phyloP scores from a whole-genome alignment of 2,113 vertebrate genomes.

The Sylvietta virens region DNA sequence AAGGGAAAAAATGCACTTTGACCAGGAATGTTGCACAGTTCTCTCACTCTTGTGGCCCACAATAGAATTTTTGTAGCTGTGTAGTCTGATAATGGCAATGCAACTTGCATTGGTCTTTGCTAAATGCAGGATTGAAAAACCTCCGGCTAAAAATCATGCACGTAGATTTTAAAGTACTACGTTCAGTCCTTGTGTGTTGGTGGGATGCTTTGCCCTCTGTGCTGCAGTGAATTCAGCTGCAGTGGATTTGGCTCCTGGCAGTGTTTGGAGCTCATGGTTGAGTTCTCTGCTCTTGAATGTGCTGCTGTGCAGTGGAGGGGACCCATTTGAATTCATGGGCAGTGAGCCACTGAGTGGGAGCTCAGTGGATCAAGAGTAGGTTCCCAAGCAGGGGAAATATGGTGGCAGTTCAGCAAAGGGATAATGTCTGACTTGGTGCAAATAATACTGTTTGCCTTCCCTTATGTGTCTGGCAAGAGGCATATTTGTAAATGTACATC shows the following conservation, averaged over 20 bases:
- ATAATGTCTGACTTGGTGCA: neutral
- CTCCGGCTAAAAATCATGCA: neutral
- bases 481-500: neutral
- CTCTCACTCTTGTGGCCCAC: neutral
- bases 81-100: neutral
- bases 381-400: neutral
- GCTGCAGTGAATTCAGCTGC: neutral
- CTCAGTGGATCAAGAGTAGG: neutral
- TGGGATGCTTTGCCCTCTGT: neutral
- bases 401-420: neutral
- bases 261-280: neutral
- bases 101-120: neutral
- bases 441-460: neutral
- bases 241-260: neutral
- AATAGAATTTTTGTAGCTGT: neutral
- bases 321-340: neutral
- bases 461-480: neutral
- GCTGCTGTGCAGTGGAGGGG: neutral
- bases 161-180: neutral
- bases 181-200: neutral
- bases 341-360: neutral
- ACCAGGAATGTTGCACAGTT: neutral
- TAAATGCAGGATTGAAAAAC: neutral
- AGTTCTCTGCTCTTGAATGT: neutral
- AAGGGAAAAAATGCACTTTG: neutral